Conservation (phyloP, 2,797 vertebrate genomes). For the Schizopygopsis malacanthus region DNA sequence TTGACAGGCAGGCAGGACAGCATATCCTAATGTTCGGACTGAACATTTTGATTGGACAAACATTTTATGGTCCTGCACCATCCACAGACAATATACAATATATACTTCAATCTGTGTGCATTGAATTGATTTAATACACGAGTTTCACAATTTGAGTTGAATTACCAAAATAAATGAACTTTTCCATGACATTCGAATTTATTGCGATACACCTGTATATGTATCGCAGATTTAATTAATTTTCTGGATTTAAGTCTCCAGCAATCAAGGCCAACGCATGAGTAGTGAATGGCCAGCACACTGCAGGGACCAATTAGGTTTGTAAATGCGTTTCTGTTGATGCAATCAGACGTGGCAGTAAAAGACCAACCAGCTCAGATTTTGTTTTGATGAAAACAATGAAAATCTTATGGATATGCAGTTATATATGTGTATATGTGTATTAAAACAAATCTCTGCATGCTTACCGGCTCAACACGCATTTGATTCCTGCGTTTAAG, state of each 20-base stretch:
- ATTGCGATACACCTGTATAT: no score
- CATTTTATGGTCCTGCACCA: no score
- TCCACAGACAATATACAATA: no score
- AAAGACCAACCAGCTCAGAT: slow-evolving; percentile 70
- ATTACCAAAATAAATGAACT: no score
- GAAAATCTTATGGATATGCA: slow-evolving; percentile 19
- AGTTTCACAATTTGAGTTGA: no score
- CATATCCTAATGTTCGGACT: no score
- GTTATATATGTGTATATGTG: neutral
- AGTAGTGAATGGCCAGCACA: slow-evolving; percentile 20
- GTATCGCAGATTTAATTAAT: neutral
- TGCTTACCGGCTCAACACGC: slow-evolving; percentile 27
- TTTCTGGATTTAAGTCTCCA: neutral
- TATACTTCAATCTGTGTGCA: no score
- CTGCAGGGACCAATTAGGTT: slow-evolving; percentile 52
- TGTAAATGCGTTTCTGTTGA: slow-evolving; percentile 59
- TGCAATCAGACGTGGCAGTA: slow-evolving; percentile 55
- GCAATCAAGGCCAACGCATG: neutral
- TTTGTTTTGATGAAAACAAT: slow-evolving; percentile 20
- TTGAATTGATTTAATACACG: no score
- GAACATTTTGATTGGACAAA: no score
- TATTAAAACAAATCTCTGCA: neutral
- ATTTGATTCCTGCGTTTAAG: slow-evolving; percentile 24
- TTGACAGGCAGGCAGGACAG: no score
- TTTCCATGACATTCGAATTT: no score